Percentiles rank a stretch among this genome's conserved stretches.
Conservation (phyloP, 2,113 vertebrate species). For the Toxostoma redivivum region DNA sequence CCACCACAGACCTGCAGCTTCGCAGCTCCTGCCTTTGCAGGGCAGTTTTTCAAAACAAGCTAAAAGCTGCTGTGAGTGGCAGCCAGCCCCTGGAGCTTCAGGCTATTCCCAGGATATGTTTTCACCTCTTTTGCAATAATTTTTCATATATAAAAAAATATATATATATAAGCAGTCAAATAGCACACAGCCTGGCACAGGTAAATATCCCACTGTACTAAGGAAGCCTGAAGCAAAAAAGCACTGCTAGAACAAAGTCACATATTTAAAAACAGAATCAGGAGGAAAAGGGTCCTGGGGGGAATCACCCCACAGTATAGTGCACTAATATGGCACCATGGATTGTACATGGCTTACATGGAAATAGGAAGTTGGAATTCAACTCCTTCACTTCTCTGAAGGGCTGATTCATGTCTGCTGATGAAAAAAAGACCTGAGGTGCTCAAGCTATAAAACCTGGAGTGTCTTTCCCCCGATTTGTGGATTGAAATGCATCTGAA, state of each 20-base stretch:
- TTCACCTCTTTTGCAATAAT: neutral
- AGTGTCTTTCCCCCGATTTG: accelerated
- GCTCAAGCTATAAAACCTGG: neutral
- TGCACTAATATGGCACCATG: accelerated
- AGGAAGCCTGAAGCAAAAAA: neutral
- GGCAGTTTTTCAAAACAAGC: neutral
- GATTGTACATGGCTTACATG: neutral
- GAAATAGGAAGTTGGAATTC: neutral
- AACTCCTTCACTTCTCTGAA: neutral
- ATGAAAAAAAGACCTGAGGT: neutral
- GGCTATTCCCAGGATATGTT: neutral
- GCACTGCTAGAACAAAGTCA: neutral
- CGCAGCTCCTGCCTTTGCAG: neutral
- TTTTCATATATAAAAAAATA: neutral
- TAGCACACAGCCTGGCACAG: accelerated
- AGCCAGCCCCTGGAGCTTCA: neutral
- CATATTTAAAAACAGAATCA: neutral
- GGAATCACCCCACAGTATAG: neutral
- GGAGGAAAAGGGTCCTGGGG: neutral
- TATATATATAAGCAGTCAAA: neutral
- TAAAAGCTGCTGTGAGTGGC: neutral
- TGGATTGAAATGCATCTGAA: neutral
- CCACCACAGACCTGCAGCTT: accelerated
- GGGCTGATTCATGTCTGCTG: neutral
- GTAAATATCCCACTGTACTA: neutral